Conservation (phyloP, 2,888 invertebrate genomes). For the Peribatodes rhomboidaria region DNA sequence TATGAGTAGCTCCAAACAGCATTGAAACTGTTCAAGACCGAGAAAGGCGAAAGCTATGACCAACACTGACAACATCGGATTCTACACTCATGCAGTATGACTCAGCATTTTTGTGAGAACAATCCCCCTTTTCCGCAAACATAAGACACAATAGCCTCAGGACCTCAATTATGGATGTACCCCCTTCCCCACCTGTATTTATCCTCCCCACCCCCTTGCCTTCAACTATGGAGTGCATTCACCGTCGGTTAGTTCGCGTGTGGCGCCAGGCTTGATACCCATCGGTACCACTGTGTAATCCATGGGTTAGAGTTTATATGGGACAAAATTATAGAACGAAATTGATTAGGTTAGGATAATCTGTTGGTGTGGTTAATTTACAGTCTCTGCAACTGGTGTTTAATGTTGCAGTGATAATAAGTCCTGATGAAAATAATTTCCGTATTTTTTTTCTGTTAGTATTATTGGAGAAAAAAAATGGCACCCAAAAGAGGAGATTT, state of each 20-base stretch:
- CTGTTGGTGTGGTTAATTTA: neutral
- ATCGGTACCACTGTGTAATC: constrained; percentile 58
- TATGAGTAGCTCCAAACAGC: neutral
- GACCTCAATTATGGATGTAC: constrained; percentile 60
- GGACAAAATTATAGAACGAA: constrained; percentile 18
- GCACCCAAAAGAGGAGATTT: too few species aligned
- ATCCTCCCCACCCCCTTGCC: constrained; percentile 36
- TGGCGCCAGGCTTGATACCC: constrained; percentile 73
- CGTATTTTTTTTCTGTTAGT: too few species aligned
- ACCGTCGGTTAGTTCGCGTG: constrained; percentile 76
- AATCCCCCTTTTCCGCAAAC: neutral
- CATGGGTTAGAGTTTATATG: constrained; percentile 44
- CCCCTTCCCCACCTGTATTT: constrained; percentile 25
- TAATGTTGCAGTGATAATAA: neutral
- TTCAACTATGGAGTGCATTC: constrained; percentile 70
- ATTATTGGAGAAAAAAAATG: too few species aligned
- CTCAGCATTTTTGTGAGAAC: constrained; percentile 11
- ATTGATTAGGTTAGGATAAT: neutral
- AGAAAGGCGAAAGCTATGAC: constrained; percentile 1
- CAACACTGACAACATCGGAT: too few species aligned
- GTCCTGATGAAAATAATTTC: too few species aligned
- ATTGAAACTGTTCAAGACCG: neutral
- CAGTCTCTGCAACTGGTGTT: neutral
- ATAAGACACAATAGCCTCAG: constrained; percentile 54
- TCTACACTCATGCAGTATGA: constrained; percentile 13